These are phyloP conservation scores for Seira sanloemensis DNA, from an alignment of 2,888 invertebrate genomes.

Conservation along the genomic window DNA sequence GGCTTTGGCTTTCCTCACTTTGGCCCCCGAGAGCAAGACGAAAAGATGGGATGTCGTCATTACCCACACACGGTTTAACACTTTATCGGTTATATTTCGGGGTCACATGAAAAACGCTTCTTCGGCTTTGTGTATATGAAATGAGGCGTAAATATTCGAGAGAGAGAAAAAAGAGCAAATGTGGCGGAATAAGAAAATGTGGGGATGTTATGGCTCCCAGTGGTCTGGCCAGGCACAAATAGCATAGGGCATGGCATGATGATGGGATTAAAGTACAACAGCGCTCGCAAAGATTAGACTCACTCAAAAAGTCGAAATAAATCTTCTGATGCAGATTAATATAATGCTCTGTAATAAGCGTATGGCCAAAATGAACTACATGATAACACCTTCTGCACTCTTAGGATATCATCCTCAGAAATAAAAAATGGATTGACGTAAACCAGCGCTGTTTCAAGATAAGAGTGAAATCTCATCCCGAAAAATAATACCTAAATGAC, in stretches of 20 bases:
- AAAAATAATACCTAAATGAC: too few relatives aligned
- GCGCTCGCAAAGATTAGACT: background rate
- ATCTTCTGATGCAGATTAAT: too few relatives aligned
- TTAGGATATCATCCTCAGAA: too few relatives aligned
- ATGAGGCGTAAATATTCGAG: background rate
- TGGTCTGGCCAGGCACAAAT: background rate
- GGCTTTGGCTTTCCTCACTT: background rate
- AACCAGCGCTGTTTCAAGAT: background rate
- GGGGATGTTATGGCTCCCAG: background rate
- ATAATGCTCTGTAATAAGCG: background rate
- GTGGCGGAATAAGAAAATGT: background rate
- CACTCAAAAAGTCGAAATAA: background rate
- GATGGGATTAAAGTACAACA: background rate
- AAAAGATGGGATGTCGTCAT: too few relatives aligned
- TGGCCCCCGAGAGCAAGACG: background rate
- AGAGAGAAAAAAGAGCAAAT: background rate
- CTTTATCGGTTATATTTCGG: background rate
- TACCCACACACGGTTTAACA: too few relatives aligned
- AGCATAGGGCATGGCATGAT: background rate
- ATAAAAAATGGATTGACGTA: background rate
- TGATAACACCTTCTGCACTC: background rate
- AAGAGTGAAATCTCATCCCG: too few relatives aligned
- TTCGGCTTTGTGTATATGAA: background rate
- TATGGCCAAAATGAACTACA: background rate
- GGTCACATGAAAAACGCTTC: background rate